These are phyloP conservation scores for Neoniphon sammara DNA, from an alignment of 2,797 vertebrate genomes.

Conservation along the genomic window DNA sequence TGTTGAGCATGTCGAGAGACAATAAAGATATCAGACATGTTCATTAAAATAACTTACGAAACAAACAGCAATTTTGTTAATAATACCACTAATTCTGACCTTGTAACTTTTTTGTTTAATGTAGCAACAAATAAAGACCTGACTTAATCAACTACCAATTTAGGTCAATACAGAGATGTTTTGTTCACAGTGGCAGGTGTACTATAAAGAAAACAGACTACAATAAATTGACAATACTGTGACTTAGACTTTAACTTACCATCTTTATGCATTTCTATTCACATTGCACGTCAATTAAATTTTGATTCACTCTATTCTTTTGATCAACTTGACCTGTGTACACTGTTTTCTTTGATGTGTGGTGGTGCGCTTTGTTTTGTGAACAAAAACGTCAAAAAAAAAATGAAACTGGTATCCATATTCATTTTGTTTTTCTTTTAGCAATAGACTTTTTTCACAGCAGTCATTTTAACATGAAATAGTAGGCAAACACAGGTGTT, in stretches of 20 bases:
- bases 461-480: no score
- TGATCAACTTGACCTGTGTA: not conserved
- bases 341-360: not conserved
- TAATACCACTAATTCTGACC: not conserved
- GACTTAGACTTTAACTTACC: not conserved
- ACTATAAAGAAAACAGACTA: not conserved
- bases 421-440: not conserved
- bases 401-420: not conserved
- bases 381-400: not conserved
- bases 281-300: not conserved
- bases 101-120: not conserved
- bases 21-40: conserved; percentile 13
- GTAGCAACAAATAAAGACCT: no score
- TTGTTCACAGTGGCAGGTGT: not conserved
- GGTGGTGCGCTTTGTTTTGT: not conserved
- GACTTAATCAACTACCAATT: no score
- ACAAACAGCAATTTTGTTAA: not conserved
- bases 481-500: no score
- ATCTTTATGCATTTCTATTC: no score
- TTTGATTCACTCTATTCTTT: not conserved
- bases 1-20: not conserved
- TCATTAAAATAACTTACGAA: conserved; percentile 17
- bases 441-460: no score
- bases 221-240: not conserved
- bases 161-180: no score